Evolutionary conservation across 2,113 vertebrate genomes (phyloP), one percentile per base, ranked within the genome.

Genomic region (Larimichthys polyactis): DNA sequence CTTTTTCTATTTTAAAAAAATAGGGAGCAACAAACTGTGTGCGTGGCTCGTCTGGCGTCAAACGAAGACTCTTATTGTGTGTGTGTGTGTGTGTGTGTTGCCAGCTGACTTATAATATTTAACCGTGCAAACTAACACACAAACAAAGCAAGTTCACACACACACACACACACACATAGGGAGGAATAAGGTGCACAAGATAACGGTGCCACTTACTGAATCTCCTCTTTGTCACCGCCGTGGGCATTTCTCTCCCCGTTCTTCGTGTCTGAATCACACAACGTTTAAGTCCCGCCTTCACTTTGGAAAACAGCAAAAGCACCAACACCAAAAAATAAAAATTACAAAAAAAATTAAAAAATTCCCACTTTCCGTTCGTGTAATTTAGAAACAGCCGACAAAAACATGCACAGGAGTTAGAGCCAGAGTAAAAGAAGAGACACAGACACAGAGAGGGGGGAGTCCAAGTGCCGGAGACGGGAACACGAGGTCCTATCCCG

Each of bases 211-310:
- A 94, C 94, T 95, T 89, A 95, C 94, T 91, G 91, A 89, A 89
- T 91, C 92, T 93, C 92, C 81, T 84, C 89, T 88, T 83, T 91
- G 90, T 92, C 89, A 62, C 90, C 86, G 90, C 87, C 89, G 87
- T 93, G 86, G 76, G 93, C 94, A 94, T 95, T 85, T 91, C 93
- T 94, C 89, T 93, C 81, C 79, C 84, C 89, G n/a, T 93, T 80
- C 84, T 74, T 70, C 81, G 27, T 27, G 27, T 36, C 71, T 36
- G 65, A 75, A 77, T 70, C 76, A n/a, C 76, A n/a, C 86, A 36
- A 24, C 79, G 87, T 71, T 82, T 82, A 9, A 88, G 82, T 90
- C 87, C 89, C 78, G 85, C 82, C 71, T 83, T 85, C 86, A 86
- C 64, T 29, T 85, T 24, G 24, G 24, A 24, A 24, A 24, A 24